These are phyloP conservation scores for Caenorhabditis inopinata DNA, from an alignment of 1,140 invertebrate genomes.

Conservation along the genomic window DNA sequence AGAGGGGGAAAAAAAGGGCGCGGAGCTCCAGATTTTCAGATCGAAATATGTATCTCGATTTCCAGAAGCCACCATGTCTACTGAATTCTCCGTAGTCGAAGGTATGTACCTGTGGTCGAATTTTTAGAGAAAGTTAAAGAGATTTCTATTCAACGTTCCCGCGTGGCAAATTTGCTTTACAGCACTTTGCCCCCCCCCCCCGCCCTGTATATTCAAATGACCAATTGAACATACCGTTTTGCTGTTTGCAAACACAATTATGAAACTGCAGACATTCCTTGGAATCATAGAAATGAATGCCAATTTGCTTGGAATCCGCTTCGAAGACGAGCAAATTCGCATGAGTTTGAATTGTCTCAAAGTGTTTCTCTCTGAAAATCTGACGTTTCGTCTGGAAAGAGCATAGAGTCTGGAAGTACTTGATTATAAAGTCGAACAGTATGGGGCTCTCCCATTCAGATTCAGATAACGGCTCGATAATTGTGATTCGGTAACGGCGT, in stretches of 20 bases:
- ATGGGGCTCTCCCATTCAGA: neutral
- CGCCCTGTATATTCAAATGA: too few relatives aligned
- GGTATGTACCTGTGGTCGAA: too few relatives aligned
- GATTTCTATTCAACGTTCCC: too few relatives aligned
- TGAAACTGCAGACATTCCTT: slow-evolving; percentile 4
- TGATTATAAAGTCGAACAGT: slow-evolving; percentile 1
- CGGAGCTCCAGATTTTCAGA: too few relatives aligned
- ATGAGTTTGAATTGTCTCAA: neutral
- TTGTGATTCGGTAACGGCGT: neutral
- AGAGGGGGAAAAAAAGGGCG: too few relatives aligned
- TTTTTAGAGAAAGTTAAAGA: too few relatives aligned
- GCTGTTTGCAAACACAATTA: neutral
- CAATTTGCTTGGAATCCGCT: neutral
- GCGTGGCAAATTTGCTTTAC: too few relatives aligned
- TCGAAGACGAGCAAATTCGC: neutral
- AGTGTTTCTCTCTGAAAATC: neutral
- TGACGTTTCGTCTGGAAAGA: neutral
- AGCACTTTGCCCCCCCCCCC: too few relatives aligned
- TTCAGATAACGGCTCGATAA: neutral
- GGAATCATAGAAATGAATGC: neutral
- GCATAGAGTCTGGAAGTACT: neutral
- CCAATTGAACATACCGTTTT: neutral
- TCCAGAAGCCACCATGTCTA: too few relatives aligned
- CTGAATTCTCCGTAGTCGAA: too few relatives aligned
- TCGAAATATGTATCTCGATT: too few relatives aligned